Conservation (phyloP, 2,797 vertebrate species). For the Arremon aurantiirostris region DNA sequence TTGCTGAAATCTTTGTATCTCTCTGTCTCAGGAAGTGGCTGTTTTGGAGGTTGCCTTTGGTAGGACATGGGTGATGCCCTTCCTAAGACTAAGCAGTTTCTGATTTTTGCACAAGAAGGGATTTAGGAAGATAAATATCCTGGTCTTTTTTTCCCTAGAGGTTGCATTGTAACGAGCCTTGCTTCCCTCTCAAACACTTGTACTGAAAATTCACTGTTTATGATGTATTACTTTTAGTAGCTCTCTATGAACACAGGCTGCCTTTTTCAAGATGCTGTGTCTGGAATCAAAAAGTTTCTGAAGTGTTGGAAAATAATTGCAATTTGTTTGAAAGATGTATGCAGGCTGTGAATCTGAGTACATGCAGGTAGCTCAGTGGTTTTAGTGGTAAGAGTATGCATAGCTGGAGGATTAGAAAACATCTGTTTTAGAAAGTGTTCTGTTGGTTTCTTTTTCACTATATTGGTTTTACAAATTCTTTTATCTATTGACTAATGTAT, state of each 20-base stretch:
- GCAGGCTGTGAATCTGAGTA: neutral
- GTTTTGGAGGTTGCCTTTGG: neutral
- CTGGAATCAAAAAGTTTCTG: slow-evolving; percentile 8
- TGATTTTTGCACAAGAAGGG: neutral
- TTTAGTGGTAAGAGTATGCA: neutral
- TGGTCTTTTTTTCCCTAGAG: rapidly evolving
- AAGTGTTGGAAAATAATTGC: neutral
- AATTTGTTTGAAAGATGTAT: neutral
- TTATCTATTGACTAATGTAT: slow-evolving; percentile 29
- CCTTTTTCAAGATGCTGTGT: neutral
- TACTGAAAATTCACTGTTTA: neutral
- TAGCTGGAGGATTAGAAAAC: neutral
- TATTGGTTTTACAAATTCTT: slow-evolving; percentile 43
- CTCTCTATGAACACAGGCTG: neutral
- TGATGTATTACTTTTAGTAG: neutral
- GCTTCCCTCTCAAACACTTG: neutral
- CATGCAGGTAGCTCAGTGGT: neutral
- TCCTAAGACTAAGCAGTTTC: neutral
- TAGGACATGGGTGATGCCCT: rapidly evolving
- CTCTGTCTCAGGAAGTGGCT: neutral
- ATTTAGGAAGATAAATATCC: neutral
- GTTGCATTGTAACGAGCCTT: neutral
- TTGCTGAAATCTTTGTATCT: neutral
- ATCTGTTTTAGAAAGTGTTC: neutral
- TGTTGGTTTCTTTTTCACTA: neutral